phyloP scores from a whole-genome alignment of 2,888 invertebrate species.

The Ophion ventricosus region DNA sequence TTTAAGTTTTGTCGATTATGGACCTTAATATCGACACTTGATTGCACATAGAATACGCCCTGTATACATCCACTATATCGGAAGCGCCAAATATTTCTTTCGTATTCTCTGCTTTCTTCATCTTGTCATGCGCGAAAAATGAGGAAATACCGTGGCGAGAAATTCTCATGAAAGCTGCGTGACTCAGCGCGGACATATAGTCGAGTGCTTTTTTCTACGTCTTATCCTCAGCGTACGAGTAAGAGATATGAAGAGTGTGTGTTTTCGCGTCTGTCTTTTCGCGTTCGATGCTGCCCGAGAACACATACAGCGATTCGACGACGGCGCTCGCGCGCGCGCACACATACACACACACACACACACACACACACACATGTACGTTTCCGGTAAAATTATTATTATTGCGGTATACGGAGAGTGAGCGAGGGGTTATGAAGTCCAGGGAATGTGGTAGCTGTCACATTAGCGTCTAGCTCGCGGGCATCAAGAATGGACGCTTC shows the following conservation, averaged over 20 bases:
- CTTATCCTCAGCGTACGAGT: conserved; percentile 4
- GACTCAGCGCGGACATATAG: conserved; percentile 50
- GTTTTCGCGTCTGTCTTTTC: conserved; percentile 16
- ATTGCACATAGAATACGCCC: background rate
- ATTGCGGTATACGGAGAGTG: conserved; percentile 57
- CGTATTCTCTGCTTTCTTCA: conserved; percentile 32
- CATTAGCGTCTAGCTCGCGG: conserved; percentile 77
- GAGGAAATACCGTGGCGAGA: conserved; percentile 42
- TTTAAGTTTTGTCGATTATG: background rate
- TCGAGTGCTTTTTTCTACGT: conserved; percentile 31
- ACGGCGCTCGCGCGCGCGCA: background rate
- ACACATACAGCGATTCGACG: conserved; percentile 2
- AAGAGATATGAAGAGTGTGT: conserved; percentile 10
- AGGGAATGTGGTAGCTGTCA: conserved; percentile 80
- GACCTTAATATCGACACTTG: background rate
- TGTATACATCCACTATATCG: background rate
- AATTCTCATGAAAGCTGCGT: conserved; percentile 47
- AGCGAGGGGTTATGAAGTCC: conserved; percentile 44
- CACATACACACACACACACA: background rate
- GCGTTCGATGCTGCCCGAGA: conserved; percentile 16
- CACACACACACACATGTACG: conserved; percentile 9
- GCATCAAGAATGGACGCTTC: conserved; percentile 72
- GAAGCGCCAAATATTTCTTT: conserved; percentile 44
- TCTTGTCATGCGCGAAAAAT: conserved; percentile 32
- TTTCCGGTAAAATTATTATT: conserved; percentile 59